Conservation (phyloP, 2,888 invertebrate genomes). For the Epsilonema sp. region DNA sequence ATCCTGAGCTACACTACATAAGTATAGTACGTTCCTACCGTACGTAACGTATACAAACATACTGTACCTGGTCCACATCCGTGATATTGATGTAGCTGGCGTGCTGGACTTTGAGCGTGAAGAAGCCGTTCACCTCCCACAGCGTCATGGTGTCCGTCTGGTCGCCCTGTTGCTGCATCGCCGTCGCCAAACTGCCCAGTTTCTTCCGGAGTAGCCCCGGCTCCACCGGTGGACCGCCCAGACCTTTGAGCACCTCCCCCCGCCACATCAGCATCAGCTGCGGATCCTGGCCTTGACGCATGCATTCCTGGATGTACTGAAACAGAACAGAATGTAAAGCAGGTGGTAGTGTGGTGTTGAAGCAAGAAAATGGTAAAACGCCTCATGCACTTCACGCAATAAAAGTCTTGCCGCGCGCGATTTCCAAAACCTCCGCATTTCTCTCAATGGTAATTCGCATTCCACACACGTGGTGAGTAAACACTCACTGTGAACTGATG, state of each 20-base stretch:
- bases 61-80: constrained; percentile 35
- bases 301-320: constrained; percentile 36
- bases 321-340: constrained; percentile 9
- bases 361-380: too few species aligned
- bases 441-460: too few species aligned
- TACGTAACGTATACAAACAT: too few species aligned
- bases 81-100: constrained; percentile 38
- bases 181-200: background rate
- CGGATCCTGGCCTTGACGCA: constrained; percentile 32
- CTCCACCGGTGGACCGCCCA: background rate
- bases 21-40: background rate
- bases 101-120: constrained; percentile 33
- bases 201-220: background rate
- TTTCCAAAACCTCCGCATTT: too few species aligned
- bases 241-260: constrained; percentile 28
- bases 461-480: too few species aligned
- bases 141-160: background rate
- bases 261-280: constrained; percentile 36
- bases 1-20: too few species aligned
- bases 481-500: too few species aligned
- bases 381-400: too few species aligned
- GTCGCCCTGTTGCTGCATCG: background rate
- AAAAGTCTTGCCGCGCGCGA: too few species aligned
- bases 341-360: too few species aligned
- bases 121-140: constrained; percentile 31